Evolutionary conservation across 2,797 vertebrate genomes (phyloP), one percentile per base, ranked within the genome.

Genomic region (Staurois parvus): DNA sequence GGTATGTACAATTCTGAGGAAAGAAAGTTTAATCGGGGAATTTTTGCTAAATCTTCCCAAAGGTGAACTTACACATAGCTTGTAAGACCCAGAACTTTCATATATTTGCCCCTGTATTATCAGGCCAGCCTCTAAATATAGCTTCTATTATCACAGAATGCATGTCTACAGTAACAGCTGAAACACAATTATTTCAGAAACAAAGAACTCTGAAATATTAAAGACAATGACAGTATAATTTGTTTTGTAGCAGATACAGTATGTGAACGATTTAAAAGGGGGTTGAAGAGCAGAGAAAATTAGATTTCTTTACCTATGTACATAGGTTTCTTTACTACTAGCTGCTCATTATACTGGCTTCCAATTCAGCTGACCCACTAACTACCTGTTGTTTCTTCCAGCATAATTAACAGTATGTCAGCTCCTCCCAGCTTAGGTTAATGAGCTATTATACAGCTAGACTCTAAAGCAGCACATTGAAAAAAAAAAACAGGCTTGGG

Each of bases 381-480:
- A 30, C 48, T 56, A 56, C 52, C n/a, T 28, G 67, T 68, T 66
- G 52, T 72, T 29, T 59, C 19, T 72, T 17, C 69, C 26, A 26
- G n/a, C 12, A 30, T 62, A 81, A 81, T 81, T 42, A 19, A n/a
- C 72, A 28, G 24, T 11, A 42, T 24, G 15, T 1, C 24, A n/a
- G 69, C 79, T 73, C 52, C 32, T 62, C 79, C 69, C n/a, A 59
- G 56, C 7, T n/a, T 15, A 28, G 79, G 79, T 72, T 81, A 81
- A 81, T 81, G 34, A 81, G 48, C 72, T 81, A 81, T 81, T 81
- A 56, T 81, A 42, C 24, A 17, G 56, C 29, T 28, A 37, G 67
- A 32, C 70, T 72, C 10, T 3, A 26, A 40, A 2, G 21, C 30
- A 19, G 64, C 24, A 40, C 10, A 62, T n/a, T 19, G 10, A 30